These are phyloP conservation scores for Cotesia typhae DNA, from an alignment of 1,140 invertebrate species.

Conservation along the genomic window DNA sequence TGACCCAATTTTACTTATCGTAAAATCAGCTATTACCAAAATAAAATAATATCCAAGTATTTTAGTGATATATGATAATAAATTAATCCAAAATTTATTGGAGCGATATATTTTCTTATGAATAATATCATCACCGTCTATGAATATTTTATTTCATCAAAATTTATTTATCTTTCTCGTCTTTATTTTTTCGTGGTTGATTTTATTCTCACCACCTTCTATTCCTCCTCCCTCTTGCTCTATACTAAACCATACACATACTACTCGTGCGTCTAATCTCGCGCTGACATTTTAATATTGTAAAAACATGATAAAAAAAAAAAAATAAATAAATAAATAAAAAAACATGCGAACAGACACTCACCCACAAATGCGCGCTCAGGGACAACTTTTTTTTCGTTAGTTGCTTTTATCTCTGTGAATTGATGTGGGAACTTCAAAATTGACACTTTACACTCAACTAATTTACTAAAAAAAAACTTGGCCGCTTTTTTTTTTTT, in stretches of 20 bases:
- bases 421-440: neutral
- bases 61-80: neutral
- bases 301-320: too few relatives aligned
- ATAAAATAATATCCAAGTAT: constrained; percentile 12
- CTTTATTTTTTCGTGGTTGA: neutral
- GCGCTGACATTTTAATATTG: constrained; percentile 5
- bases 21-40: constrained; percentile 18
- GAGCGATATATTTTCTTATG: neutral
- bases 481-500: neutral
- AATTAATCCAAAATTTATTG: neutral
- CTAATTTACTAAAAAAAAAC: neutral
- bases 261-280: neutral
- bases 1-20: constrained; percentile 29
- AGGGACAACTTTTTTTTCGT: constrained; percentile 20
- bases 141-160: too few relatives aligned
- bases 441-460: constrained; percentile 14
- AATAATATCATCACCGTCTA: too few relatives aligned
- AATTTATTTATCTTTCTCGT: neutral
- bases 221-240: neutral
- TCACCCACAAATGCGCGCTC: constrained; percentile 18
- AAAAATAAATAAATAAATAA: neutral
- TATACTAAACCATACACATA: neutral
- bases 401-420: neutral
- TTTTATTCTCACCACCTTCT: too few relatives aligned
- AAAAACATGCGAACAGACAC: constrained; percentile 7